Percentiles rank a stretch among this genome's conserved stretches.
phyloP scores from a whole-genome alignment of 2,797 vertebrate species.

The Bovichtus diacanthus region DNA sequence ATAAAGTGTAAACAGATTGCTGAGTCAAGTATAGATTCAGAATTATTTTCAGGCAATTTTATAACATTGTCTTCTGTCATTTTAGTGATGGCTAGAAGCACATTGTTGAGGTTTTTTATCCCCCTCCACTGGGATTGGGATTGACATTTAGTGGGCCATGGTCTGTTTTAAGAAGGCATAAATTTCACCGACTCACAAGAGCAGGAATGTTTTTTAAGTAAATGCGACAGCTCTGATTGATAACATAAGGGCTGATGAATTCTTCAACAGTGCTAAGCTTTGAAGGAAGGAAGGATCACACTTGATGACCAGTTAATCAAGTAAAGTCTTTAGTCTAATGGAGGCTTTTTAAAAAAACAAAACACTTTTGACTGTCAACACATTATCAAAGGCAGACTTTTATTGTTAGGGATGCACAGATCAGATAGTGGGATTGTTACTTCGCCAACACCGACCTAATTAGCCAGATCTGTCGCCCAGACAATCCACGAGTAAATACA shows the following conservation, averaged over 20 bases:
- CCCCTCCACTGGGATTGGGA: neutral
- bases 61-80: neutral
- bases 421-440: neutral
- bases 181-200: neutral
- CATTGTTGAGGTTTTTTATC: slow-evolving; percentile 10
- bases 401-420: neutral
- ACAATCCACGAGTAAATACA: neutral
- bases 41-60: neutral
- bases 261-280: neutral
- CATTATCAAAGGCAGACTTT: neutral
- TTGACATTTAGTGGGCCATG: neutral
- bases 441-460: neutral
- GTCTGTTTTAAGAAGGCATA: slow-evolving; percentile 9
- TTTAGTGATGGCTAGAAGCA: slow-evolving; percentile 5
- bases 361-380: neutral
- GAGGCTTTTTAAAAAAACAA: neutral
- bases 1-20: slow-evolving; percentile 7
- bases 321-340: neutral
- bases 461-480: neutral
- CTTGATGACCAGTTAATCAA: neutral
- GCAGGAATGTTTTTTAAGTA: slow-evolving; percentile 11
- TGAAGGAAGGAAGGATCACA: neutral
- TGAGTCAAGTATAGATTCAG: slow-evolving; percentile 8
- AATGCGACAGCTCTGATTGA: slow-evolving; percentile 2
- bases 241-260: slow-evolving; percentile 1